phyloP scores from a whole-genome alignment of 2,113 vertebrate genomes.

The Etheostoma spectabile region DNA sequence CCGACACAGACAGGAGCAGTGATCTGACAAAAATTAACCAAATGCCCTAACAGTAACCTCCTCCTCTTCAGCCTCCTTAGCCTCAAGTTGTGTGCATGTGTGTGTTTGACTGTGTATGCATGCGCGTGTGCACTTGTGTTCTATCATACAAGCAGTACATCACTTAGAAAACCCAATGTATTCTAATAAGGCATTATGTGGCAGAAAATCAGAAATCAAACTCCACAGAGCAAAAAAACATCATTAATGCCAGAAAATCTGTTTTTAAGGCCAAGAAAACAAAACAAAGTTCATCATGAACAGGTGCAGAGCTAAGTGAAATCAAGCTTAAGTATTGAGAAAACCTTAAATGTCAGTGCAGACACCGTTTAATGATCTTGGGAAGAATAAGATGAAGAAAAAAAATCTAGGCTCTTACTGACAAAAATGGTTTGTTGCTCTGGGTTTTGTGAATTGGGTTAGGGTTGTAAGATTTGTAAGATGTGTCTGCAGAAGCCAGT shows the following conservation, averaged over 20 bases:
- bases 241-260: conserved; percentile 52
- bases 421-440: conserved; percentile 23
- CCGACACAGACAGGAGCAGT: conserved; percentile 61
- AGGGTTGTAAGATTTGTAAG: conserved; percentile 4
- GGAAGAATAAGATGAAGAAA: neutral
- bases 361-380: neutral
- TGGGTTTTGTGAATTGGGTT: conserved; percentile 17
- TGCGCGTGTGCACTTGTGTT: conserved; percentile 61
- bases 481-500: conserved; percentile 29
- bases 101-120: conserved; percentile 34
- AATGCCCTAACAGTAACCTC: conserved; percentile 53
- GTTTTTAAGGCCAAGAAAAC: conserved; percentile 71
- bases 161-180: conserved; percentile 72
- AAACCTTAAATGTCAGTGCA: conserved; percentile 27
- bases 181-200: conserved; percentile 83
- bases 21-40: conserved; percentile 64
- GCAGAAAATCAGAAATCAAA: conserved; percentile 48
- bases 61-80: conserved; percentile 24
- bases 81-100: conserved; percentile 13
- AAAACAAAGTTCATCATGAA: conserved; percentile 24
- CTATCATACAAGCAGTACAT: conserved; percentile 61
- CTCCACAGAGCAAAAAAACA: conserved; percentile 54
- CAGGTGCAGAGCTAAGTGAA: neutral
- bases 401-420: conserved; percentile 16
- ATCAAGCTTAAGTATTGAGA: conserved; percentile 6